Evolutionary conservation across 2,888 invertebrate species (phyloP).

Genomic region (Agrypnus murinus): DNA sequence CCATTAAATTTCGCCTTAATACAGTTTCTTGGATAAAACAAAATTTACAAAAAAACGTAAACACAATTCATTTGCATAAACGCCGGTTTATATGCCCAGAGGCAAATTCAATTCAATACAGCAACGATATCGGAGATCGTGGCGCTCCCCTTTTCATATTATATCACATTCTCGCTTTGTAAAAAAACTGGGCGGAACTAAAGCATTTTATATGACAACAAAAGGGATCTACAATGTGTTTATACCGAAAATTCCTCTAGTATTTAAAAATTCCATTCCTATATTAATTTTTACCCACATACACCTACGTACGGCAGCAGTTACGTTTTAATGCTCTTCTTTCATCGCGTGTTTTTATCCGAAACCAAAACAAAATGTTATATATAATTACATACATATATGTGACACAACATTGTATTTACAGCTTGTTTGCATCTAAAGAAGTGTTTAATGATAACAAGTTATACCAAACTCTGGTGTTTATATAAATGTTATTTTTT

Average conservation of each 20-base stretch:
- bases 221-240: conserved; percentile 45
- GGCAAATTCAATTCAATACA: conserved; percentile 55
- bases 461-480: too few relatives aligned
- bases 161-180: conserved; percentile 52
- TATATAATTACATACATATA: too few relatives aligned
- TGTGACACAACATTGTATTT: too few relatives aligned
- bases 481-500: too few relatives aligned
- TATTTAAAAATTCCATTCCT: conserved; percentile 48
- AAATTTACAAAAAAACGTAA: conserved; percentile 45
- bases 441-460: too few relatives aligned
- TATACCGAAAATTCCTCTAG: conserved; percentile 33
- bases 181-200: conserved; percentile 43
- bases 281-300: conserved; percentile 47
- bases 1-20: conserved; percentile 39
- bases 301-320: neutral
- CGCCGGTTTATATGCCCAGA: conserved; percentile 55
- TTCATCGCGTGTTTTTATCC: neutral
- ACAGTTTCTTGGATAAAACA: conserved; percentile 41
- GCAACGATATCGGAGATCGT: conserved; percentile 43
- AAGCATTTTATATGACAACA: conserved; percentile 45
- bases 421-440: too few relatives aligned
- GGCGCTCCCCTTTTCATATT: conserved; percentile 46
- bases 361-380: neutral
- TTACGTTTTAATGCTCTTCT: neutral
- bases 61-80: conserved; percentile 52